Evolutionary conservation across 2,797 vertebrate species (phyloP), one percentile per base, ranked within the genome.

Genomic region (Parotocinclus haroldoi): DNA sequence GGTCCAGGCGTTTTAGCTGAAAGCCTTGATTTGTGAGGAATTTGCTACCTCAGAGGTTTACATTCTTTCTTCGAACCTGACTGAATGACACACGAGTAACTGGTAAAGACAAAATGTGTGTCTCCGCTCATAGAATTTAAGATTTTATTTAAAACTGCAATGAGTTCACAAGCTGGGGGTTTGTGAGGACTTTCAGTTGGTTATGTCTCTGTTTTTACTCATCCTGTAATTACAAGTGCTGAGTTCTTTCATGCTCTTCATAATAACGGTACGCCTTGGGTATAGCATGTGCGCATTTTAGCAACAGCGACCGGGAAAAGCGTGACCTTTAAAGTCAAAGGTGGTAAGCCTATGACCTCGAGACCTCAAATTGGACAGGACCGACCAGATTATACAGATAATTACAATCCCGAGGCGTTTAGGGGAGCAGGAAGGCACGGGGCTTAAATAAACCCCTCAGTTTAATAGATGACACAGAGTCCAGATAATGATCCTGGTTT

Each of bases 241-340:
- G 14, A 42, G 56, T 7, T 14, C 13, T 44, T 16, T 69, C 17
- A 17, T 48, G 19, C 12, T 55, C 14, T 48, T 49, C 27, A 5
- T 27, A 5, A 5, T 27, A 5, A 5, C 27, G 27, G 5, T 2
- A 27, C 27, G 27, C 2, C 27, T 27, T 50, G 19, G n/a, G n/a
- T n/a, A n/a, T n/a, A n/a, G n/a, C n/a, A n/a, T 63, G 45, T 42
- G 49, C 56, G 42, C 63, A 14, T 45, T 19, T 42, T 58, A 52
- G 39, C 42, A 36, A 19, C 11, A 54, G 46, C 50, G 51, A 49
- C 59, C n/a, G n/a, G 45, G 48, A 39, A 56, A 62, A 40, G n/a
- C 58, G 27, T 73, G 63, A 73, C 60, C 67, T 45, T n/a, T 10
- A 16, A 18, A 48, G 50, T 70, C 66, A 60, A 70, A 66, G 55